Conservation (phyloP, 2,113 vertebrate genomes). For the Rhinolophus ferrumequinum region DNA sequence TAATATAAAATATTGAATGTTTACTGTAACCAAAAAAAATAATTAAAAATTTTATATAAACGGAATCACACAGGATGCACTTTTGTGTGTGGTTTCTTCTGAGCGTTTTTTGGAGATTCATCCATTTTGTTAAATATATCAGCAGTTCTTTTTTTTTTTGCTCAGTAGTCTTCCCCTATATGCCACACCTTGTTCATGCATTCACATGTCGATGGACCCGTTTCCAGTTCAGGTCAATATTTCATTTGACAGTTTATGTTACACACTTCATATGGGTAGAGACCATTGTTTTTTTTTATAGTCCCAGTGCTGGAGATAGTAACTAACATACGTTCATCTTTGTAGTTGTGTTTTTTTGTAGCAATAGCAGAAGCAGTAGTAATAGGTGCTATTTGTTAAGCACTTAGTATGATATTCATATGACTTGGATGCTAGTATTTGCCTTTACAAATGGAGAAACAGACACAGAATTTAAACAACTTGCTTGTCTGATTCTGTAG, state of each 20-base stretch:
- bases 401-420: neutral
- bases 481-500: neutral
- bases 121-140: neutral
- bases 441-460: neutral
- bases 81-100: neutral
- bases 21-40: too few species aligned
- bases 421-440: neutral
- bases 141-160: neutral
- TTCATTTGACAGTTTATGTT: neutral
- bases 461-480: neutral
- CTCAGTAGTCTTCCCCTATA: neutral
- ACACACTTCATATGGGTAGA: neutral
- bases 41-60: neutral
- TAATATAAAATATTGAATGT: too few species aligned
- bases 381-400: neutral
- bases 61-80: neutral
- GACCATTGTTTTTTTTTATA: neutral
- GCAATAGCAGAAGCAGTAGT: neutral
- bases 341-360: neutral
- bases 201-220: neutral
- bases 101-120: neutral
- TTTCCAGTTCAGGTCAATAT: neutral
- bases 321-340: neutral
- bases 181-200: neutral
- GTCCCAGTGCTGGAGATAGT: neutral